These are phyloP conservation scores for Babylonia areolata DNA, from an alignment of 1,140 invertebrate genomes.

Conservation along the genomic window DNA sequence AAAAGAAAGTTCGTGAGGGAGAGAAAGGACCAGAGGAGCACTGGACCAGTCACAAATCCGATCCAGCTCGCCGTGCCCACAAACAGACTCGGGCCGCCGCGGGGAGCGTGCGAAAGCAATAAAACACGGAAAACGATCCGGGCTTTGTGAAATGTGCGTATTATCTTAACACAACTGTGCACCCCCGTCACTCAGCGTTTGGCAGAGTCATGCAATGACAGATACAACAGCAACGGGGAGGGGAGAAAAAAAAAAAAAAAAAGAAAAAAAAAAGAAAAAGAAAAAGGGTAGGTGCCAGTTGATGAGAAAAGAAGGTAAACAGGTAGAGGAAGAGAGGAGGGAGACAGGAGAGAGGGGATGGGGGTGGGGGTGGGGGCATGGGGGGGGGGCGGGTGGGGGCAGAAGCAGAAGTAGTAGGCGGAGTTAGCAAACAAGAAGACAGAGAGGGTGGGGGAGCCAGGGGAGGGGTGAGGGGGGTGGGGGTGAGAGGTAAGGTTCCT, in stretches of 20 bases:
- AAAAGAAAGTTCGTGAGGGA: too few species aligned
- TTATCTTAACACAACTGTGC: not conserved
- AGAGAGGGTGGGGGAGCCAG: too few species aligned
- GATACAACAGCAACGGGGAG: not conserved
- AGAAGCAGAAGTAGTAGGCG: too few species aligned
- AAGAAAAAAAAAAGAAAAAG: too few species aligned
- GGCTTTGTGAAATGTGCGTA: not conserved
- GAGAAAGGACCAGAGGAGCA: not conserved
- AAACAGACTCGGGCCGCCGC: too few species aligned
- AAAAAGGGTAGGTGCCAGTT: not conserved
- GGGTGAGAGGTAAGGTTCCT: not conserved
- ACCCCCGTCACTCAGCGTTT: not conserved
- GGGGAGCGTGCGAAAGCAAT: not conserved
- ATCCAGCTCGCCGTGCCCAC: not conserved
- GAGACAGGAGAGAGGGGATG: too few species aligned
- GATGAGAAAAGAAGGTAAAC: not conserved
- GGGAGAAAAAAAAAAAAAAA: too few species aligned
- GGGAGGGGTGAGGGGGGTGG: not conserved
- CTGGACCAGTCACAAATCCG: not conserved
- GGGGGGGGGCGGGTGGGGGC: too few species aligned
- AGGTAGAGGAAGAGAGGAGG: too few species aligned
- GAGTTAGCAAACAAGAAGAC: too few species aligned
- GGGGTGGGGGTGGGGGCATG: not conserved
- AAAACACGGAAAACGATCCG: slow-evolving; percentile 1
- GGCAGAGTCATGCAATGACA: not conserved